A percentile compares a stretch with the other conserved stretches of the same genome.
Conservation (phyloP, 2,113 vertebrate species). For the Platysternon megacephalum region DNA sequence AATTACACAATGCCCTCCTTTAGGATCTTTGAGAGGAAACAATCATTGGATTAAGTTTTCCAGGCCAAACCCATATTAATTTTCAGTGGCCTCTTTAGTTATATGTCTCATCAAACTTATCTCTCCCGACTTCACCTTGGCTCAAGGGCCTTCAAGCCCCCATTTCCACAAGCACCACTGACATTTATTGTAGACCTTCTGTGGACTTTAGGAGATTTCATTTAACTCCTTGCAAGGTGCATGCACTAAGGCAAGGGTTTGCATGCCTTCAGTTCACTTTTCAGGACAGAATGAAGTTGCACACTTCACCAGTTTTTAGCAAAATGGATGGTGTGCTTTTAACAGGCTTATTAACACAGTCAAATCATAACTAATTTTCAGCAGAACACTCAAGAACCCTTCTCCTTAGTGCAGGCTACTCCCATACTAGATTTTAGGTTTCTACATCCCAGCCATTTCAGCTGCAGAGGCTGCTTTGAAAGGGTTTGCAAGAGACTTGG, state of each 20-base stretch:
- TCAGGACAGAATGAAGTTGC: background rate
- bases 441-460: background rate
- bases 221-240: background rate
- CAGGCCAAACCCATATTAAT: slow-evolving; percentile 11
- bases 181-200: background rate
- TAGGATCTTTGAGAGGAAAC: background rate
- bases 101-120: slow-evolving; percentile 12
- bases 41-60: slow-evolving; percentile 25
- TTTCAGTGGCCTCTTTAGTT: background rate
- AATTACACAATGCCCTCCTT: background rate
- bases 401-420: background rate
- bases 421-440: background rate
- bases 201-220: background rate
- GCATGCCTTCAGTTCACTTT: background rate
- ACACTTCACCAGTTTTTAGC: background rate
- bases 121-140: slow-evolving; percentile 10
- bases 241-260: background rate
- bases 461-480: background rate
- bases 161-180: background rate
- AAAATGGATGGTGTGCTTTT: background rate
- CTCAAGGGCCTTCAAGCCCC: background rate
- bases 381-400: background rate
- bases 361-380: background rate
- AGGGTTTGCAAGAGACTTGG: background rate
- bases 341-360: background rate